Base-by-base conservation (phyloP, 2,797 vertebrate species). In the Diplodus sargus region DNA sequence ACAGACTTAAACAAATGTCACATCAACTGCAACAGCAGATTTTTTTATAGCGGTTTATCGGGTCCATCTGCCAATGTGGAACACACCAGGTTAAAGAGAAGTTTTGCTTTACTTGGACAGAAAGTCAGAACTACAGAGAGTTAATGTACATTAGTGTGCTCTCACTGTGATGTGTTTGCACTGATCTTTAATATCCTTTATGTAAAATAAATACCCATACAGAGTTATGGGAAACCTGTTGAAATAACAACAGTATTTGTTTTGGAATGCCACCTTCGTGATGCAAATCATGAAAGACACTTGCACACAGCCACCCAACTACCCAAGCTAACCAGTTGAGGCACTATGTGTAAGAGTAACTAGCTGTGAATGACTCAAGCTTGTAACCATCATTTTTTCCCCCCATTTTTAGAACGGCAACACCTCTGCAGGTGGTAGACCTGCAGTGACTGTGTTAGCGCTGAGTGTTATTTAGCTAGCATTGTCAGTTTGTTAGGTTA, bases 401-500 rank as follows among this genome's bases (percentile, higher is more conserved):
- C 69, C 83, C 48, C 57, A 51, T 45, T 76, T 76, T 74, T 77
- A 73, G 70, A 81, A 49, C 18, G 74, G 18, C 42, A 62, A 28
- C 78, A 74, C 59, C 66, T 76, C 73, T 87, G 78, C 79, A 66
- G 80, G 68, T 85, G 68, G 59, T 77, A 61, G 59, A 62, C 71
- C 58, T 0, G 15, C 71, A 47, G 57, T 72, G 78, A 72, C 69
- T 79, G 60, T 70, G 75, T 77, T 77, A 74, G 54, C 47, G 65
- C 74, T 48, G 52, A 70, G 48, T 85, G 74, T 81, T 88, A 58
- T 79, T 86, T 60, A 59, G 60, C 76, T 60, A 43, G 77, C 76
- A 61, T 85, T 79, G 82, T 79, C 72, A 14, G 64, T 85, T 87
- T 84, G 83, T 80, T 85, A 51, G 70, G 79, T 93, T 93, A 83